Conservation (phyloP, 2,888 invertebrate species). For the Latheticus oryzae region DNA sequence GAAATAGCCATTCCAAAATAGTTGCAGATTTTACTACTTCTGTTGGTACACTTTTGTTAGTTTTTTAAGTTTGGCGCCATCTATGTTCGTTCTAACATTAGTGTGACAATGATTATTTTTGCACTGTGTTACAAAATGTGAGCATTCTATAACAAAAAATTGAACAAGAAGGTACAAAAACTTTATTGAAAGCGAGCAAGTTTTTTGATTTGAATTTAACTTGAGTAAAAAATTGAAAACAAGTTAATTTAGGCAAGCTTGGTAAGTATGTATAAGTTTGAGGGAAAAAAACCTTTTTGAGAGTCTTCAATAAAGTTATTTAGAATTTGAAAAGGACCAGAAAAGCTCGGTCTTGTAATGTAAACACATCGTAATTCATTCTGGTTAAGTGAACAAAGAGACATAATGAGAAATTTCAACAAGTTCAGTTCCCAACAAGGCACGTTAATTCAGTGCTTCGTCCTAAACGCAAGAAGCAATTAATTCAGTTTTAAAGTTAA, state of each 20-base stretch:
- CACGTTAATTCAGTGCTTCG: slow-evolving; percentile 58
- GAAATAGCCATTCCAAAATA: too few relatives aligned
- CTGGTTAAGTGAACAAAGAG: slow-evolving; percentile 48
- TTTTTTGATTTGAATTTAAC: too few relatives aligned
- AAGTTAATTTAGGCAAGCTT: slow-evolving; percentile 17
- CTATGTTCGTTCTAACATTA: too few relatives aligned
- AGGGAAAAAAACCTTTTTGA: slow-evolving; percentile 30
- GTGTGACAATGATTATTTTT: too few relatives aligned
- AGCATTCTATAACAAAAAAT: slow-evolving; percentile 15
- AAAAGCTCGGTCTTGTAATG: slow-evolving; percentile 33
- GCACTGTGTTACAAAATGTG: too few relatives aligned
- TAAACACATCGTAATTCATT: slow-evolving; percentile 41
- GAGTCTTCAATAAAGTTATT: slow-evolving; percentile 36
- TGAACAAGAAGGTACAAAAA: background rate
- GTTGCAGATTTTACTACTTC: too few relatives aligned
- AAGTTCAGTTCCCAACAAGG: slow-evolving; percentile 59
- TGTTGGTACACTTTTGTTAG: too few relatives aligned
- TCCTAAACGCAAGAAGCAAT: slow-evolving; percentile 65
- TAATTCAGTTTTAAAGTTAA: slow-evolving; percentile 67
- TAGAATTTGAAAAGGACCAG: slow-evolving; percentile 35
- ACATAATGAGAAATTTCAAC: slow-evolving; percentile 62
- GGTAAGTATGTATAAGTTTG: slow-evolving; percentile 10
- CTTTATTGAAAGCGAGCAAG: too few relatives aligned
- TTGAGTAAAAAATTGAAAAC: slow-evolving; percentile 24
- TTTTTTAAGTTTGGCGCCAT: too few relatives aligned